Conservation (phyloP, 2,888 invertebrate genomes). For the Ypsolopha sequella region DNA sequence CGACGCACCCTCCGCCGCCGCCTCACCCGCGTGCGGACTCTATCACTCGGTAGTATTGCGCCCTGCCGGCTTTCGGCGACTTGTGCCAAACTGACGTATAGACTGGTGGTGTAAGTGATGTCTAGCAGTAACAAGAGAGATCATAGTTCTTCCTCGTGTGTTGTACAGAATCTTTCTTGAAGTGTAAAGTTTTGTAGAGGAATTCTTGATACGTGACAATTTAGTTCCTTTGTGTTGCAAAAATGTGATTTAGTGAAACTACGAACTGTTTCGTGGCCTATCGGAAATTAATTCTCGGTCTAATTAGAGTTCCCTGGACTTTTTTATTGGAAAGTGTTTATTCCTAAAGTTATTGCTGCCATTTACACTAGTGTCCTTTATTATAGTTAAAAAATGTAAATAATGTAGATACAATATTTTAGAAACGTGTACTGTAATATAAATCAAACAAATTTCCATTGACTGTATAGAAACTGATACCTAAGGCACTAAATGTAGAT, state of each 20-base stretch:
- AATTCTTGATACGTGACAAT: not conserved
- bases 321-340: too few relatives aligned
- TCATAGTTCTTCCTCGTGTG: conserved; percentile 43
- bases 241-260: not conserved
- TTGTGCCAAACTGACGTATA: conserved; percentile 70
- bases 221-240: not conserved
- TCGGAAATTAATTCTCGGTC: not conserved
- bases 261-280: not conserved
- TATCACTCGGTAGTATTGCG: conserved; percentile 66
- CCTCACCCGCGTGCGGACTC: conserved; percentile 55
- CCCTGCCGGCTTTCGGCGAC: conserved; percentile 65
- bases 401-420: conserved; percentile 33
- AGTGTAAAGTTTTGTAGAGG: conserved; percentile 11
- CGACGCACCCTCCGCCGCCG: conserved; percentile 49
- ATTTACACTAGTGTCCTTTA: too few relatives aligned
- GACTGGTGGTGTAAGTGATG: conserved; percentile 32
- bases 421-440: not conserved
- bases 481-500: conserved; percentile 5
- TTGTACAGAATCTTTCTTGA: conserved; percentile 17
- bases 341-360: too few relatives aligned
- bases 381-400: conserved; percentile 31
- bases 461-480: not conserved
- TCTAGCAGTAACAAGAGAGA: conserved; percentile 19
- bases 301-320: not conserved
- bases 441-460: not conserved